phyloP scores from a whole-genome alignment of 2,797 vertebrate genomes.

The Arctocebus calabarensis region DNA sequence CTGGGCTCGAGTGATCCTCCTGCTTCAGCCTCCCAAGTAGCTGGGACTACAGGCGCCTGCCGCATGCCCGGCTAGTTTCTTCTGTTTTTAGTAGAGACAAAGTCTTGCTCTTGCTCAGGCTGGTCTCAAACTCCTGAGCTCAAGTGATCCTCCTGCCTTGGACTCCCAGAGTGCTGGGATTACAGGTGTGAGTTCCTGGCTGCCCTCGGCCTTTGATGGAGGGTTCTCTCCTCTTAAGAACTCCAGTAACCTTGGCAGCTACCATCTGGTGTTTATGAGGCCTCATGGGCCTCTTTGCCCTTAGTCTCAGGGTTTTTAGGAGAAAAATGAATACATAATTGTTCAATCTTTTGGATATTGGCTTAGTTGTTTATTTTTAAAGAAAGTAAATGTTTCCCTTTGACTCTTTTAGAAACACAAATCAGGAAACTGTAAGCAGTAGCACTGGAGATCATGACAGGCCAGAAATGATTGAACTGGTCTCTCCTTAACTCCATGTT shows the following conservation, averaged over 20 bases:
- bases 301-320: neutral
- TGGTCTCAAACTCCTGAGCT: no score
- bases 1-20: no score
- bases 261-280: neutral
- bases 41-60: no score
- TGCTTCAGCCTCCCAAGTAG: no score
- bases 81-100: no score
- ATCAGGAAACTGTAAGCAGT: neutral
- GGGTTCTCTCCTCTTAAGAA: neutral
- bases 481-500: neutral
- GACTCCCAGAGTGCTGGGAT: no score
- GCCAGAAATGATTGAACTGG: rapidly evolving
- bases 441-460: neutral
- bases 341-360: neutral
- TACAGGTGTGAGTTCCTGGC: no score
- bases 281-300: neutral
- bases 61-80: no score
- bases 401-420: neutral
- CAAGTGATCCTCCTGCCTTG: no score
- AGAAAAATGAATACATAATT: neutral
- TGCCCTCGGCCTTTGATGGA: neutral
- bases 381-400: neutral
- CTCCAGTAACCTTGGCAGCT: neutral
- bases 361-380: neutral
- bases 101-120: no score